Evolutionary conservation across 2,797 vertebrate species (phyloP).

Genomic region (Xerus rutilus): DNA sequence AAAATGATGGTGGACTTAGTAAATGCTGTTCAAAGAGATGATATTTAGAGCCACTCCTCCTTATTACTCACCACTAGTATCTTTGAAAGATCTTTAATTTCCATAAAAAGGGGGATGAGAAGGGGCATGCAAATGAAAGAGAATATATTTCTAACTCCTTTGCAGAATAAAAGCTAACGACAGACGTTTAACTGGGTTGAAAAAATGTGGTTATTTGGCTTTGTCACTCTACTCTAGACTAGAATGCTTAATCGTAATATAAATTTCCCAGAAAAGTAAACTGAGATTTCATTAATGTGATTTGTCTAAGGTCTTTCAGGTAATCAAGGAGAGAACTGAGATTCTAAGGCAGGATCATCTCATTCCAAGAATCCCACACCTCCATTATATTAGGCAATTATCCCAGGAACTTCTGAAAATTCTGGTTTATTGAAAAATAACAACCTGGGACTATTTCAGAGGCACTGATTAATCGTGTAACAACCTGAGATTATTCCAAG

Average conservation of each 20-base stretch:
- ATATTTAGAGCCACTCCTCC: neutral
- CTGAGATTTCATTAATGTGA: neutral
- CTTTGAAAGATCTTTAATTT: neutral
- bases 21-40: neutral
- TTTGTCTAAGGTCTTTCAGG: neutral
- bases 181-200: neutral
- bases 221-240: neutral
- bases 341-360: accelerated
- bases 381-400: neutral
- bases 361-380: neutral
- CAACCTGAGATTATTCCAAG: accelerated
- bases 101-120: neutral
- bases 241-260: neutral
- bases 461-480: neutral
- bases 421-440: neutral
- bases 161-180: neutral
- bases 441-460: neutral
- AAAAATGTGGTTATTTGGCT: neutral
- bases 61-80: neutral
- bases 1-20: neutral
- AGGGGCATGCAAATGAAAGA: neutral
- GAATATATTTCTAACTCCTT: neutral
- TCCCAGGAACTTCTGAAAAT: neutral
- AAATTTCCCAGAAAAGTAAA: neutral
- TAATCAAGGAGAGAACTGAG: neutral